phyloP scores from a whole-genome alignment of 23 tunicate species.

The Botrylloides violaceus region DNA sequence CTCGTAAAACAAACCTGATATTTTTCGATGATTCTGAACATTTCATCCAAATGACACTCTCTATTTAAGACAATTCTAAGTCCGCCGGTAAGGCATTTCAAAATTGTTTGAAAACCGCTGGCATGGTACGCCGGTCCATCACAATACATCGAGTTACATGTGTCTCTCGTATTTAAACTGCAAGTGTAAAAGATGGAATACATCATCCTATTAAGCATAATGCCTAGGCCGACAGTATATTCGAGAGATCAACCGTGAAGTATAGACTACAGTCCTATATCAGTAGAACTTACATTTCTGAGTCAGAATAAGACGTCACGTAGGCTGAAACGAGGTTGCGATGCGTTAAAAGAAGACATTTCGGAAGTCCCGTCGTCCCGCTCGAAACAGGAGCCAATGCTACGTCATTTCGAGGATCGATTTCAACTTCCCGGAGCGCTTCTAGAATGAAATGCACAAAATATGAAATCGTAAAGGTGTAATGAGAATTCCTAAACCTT shows the following conservation, averaged over 20 bases:
- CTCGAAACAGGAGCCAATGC: neutral
- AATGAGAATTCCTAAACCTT: too few species aligned
- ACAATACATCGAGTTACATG: neutral
- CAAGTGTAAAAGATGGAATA: neutral
- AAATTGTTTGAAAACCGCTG: neutral
- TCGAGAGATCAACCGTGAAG: too few species aligned
- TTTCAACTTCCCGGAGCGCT: neutral
- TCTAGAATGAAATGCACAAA: too few species aligned
- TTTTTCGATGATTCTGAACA: neutral
- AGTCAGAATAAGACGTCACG: too few species aligned
- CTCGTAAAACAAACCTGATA: too few species aligned
- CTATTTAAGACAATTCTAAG: neutral
- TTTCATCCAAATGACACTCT: neutral
- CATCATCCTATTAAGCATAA: neutral
- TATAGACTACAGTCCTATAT: too few species aligned
- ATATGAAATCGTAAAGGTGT: too few species aligned
- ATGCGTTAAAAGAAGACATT: neutral
- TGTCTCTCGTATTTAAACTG: neutral
- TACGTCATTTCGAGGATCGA: neutral
- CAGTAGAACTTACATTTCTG: too few species aligned
- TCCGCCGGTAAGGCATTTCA: neutral
- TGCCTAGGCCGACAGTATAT: too few species aligned
- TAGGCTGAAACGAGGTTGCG: neutral
- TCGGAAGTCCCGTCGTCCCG: neutral
- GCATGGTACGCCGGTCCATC: conserved; percentile 3